Conservation (phyloP, 1,140 invertebrate genomes). For the Listronotus oregonensis region DNA sequence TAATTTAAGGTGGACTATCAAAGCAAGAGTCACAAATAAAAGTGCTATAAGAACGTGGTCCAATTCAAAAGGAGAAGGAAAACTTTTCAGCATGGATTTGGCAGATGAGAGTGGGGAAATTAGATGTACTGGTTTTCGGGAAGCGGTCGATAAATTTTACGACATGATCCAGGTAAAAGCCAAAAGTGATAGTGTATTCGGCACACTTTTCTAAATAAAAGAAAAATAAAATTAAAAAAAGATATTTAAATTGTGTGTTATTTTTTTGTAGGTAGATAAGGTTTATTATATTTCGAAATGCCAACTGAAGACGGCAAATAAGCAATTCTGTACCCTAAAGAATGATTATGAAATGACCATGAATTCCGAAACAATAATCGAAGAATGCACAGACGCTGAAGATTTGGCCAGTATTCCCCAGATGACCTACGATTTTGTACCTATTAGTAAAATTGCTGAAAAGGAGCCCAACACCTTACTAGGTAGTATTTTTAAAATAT, state of each 20-base stretch:
- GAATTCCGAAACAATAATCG: conserved; percentile 76
- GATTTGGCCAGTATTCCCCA: conserved; percentile 70
- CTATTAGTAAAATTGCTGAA: conserved; percentile 76
- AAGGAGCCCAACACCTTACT: conserved; percentile 70
- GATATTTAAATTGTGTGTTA: too few relatives aligned
- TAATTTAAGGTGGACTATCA: conserved; percentile 83
- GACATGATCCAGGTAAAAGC: conserved; percentile 83
- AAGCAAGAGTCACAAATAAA: conserved; percentile 87
- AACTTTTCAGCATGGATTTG: conserved; percentile 91
- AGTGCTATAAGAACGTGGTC: conserved; percentile 83
- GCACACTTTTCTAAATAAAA: too few relatives aligned
- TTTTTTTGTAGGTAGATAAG: conserved; percentile 70
- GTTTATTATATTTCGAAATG: conserved; percentile 88
- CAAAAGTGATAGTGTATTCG: too few relatives aligned
- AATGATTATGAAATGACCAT: conserved; percentile 98
- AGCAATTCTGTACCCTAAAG: conserved; percentile 80
- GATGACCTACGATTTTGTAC: conserved; percentile 82
- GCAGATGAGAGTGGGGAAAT: conserved; percentile 95
- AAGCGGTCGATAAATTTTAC: conserved; percentile 88
- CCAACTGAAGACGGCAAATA: conserved; percentile 88
- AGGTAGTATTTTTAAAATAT: conserved; percentile 62
- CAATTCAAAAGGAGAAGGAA: conserved; percentile 90
- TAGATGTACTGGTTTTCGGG: conserved; percentile 90
- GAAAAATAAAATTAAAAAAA: too few relatives aligned
- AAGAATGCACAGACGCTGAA: conserved; percentile 67